Percentiles rank a stretch among this genome's conserved stretches.
phyloP scores from a whole-genome alignment of 2,113 vertebrate genomes.

The Brachyhypopomus occidentalis region DNA sequence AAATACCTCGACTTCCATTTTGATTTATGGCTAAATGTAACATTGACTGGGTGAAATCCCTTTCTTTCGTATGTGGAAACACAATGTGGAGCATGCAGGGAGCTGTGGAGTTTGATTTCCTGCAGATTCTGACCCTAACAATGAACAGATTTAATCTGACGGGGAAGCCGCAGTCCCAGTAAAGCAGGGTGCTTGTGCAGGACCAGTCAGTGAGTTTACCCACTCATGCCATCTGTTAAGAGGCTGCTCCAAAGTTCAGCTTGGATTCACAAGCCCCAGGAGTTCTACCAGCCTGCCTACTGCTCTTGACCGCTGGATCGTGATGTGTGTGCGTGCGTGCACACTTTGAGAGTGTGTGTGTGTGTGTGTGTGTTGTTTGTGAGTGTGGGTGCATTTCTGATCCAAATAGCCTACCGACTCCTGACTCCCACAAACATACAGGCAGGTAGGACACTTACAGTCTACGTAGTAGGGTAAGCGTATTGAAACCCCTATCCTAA shows the following conservation, averaged over 20 bases:
- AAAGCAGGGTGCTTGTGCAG: conserved; percentile 54
- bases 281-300: conserved; percentile 56
- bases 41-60: conserved; percentile 45
- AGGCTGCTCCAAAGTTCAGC: conserved; percentile 58
- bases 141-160: conserved; percentile 61
- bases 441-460: conserved; percentile 44
- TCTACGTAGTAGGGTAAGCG: conserved; percentile 39
- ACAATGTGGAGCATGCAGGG: conserved; percentile 45
- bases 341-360: conserved; percentile 44
- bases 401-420: conserved; percentile 39
- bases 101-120: conserved; percentile 49
- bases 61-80: conserved; percentile 45
- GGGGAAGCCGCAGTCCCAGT: conserved; percentile 48
- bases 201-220: conserved; percentile 53
- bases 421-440: conserved; percentile 42
- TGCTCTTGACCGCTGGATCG: conserved; percentile 54
- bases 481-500: neutral
- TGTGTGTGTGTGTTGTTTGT: conserved; percentile 45
- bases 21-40: conserved; percentile 25
- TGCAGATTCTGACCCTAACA: conserved; percentile 55
- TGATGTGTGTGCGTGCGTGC: conserved; percentile 34
- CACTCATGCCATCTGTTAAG: conserved; percentile 59
- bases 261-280: conserved; percentile 62
- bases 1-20: conserved; percentile 39
- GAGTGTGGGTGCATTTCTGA: conserved; percentile 44